Evolutionary conservation across 2,113 vertebrate species (phyloP).

Genomic region (Marmota monax): DNA sequence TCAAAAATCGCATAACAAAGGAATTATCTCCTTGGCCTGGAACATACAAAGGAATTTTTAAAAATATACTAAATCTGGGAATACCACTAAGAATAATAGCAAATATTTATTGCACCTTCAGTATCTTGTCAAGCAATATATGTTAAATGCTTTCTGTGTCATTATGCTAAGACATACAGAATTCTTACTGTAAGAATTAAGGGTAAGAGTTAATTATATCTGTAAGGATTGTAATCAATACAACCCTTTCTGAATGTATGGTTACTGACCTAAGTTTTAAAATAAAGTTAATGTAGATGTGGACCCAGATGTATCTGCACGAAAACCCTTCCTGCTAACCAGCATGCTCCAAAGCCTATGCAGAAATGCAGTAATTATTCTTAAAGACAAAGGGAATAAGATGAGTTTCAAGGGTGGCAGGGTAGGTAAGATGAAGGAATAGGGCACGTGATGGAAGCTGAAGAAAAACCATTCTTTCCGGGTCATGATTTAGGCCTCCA

Average conservation of each 20-base stretch:
- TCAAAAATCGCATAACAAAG: not conserved
- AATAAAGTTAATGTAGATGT: not conserved
- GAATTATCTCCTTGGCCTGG: not conserved
- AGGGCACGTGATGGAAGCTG: too few relatives aligned
- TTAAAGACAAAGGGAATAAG: not conserved
- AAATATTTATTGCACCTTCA: not conserved
- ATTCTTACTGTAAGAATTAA: not conserved
- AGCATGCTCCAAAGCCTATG: not conserved
- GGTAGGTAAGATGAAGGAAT: not conserved
- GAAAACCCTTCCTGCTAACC: not conserved
- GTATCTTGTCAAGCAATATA: not conserved
- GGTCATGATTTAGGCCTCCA: not conserved
- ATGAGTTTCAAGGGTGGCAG: not conserved
- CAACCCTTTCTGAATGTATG: not conserved
- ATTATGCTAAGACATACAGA: not conserved
- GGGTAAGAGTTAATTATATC: too few relatives aligned
- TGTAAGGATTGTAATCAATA: not conserved
- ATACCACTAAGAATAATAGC: not conserved
- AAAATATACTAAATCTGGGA: not conserved
- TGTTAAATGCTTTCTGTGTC: constrained; percentile 26
- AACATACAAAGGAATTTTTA: not conserved
- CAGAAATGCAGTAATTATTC: not conserved
- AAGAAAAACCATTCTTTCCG: not conserved
- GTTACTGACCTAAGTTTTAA: not conserved
- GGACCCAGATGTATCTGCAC: not conserved